Evolutionary conservation across 2,113 vertebrate species (phyloP).

Genomic region (Procavia capensis): DNA sequence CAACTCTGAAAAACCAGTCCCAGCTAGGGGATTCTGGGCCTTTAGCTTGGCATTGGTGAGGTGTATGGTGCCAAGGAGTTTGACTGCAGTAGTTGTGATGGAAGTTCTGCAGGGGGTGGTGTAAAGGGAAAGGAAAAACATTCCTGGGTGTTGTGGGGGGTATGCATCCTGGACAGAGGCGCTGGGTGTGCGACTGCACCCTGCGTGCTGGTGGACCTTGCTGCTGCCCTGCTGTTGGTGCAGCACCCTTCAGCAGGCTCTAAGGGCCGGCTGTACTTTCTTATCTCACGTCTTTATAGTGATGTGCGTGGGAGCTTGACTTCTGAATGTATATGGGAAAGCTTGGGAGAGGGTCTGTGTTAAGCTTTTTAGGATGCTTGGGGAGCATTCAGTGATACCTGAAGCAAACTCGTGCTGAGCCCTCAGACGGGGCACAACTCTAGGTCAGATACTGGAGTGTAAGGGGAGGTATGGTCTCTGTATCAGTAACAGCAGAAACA

Average conservation of each 20-base stretch:
- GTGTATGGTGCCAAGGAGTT: slow-evolving; percentile 32
- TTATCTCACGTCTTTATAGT: not conserved
- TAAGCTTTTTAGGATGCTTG: not conserved
- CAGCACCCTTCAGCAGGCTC: not conserved
- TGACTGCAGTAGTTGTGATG: not conserved
- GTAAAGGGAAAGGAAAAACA: not conserved
- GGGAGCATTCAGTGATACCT: not conserved
- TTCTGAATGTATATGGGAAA: slow-evolving; percentile 33
- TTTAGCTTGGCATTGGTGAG: slow-evolving; percentile 50
- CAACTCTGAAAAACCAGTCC: slow-evolving; percentile 28
- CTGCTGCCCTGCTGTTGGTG: not conserved
- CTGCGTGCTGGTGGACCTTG: not conserved
- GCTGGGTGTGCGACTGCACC: not conserved
- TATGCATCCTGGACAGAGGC: not conserved
- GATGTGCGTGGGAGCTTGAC: not conserved
- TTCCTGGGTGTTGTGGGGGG: not conserved
- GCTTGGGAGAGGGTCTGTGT: not conserved
- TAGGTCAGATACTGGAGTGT: not conserved
- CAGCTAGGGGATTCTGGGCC: slow-evolving; percentile 13
- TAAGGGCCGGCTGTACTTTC: not conserved
- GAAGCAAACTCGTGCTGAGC: not conserved
- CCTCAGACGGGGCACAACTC: not conserved
- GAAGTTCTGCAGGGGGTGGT: not conserved
- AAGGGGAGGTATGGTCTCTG: not conserved
- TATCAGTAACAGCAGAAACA: not conserved